Evolutionary conservation across 2,888 invertebrate species (phyloP).

Genomic region (Cinara cedri): DNA sequence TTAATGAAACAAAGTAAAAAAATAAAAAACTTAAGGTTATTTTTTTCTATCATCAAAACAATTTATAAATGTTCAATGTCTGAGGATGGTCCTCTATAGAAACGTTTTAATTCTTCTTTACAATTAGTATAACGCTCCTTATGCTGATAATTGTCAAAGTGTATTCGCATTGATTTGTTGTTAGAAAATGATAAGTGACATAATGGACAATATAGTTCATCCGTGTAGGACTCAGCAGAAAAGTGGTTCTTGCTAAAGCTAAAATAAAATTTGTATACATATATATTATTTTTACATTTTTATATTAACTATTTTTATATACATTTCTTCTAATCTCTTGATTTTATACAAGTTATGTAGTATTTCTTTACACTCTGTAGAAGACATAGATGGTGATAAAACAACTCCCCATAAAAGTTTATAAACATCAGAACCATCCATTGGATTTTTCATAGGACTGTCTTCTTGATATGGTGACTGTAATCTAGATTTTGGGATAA

Average conservation of each 20-base stretch:
- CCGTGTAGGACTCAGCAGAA: not conserved
- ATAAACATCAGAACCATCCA: slow-evolving; percentile 53
- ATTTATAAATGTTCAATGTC: slow-evolving; percentile 42
- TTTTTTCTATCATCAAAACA: not conserved
- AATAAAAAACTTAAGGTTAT: not conserved
- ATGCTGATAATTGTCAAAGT: slow-evolving; percentile 37
- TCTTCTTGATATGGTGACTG: slow-evolving; percentile 16
- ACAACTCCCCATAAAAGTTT: slow-evolving; percentile 31
- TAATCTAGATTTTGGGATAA: slow-evolving; percentile 18
- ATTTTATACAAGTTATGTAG: slow-evolving; percentile 30
- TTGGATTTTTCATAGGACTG: slow-evolving; percentile 32
- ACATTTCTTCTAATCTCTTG: slow-evolving; percentile 40
- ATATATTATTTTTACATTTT: not conserved
- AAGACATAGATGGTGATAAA: slow-evolving; percentile 5
- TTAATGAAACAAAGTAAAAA: not conserved
- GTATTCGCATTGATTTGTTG: slow-evolving; percentile 13
- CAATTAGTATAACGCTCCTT: slow-evolving; percentile 30
- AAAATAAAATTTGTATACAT: not conserved
- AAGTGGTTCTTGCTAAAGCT: not conserved
- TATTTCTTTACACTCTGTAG: slow-evolving; percentile 26
- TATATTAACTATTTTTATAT: not conserved
- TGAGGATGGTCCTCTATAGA: slow-evolving; percentile 8
- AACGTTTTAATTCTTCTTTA: slow-evolving; percentile 10
- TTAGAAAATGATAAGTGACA: slow-evolving; percentile 13
- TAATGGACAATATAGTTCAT: slow-evolving; percentile 42